A percentile compares a stretch with the other conserved stretches of the same genome.
Conservation (phyloP, 2,113 vertebrate species). For the Neoarius graeffei region DNA sequence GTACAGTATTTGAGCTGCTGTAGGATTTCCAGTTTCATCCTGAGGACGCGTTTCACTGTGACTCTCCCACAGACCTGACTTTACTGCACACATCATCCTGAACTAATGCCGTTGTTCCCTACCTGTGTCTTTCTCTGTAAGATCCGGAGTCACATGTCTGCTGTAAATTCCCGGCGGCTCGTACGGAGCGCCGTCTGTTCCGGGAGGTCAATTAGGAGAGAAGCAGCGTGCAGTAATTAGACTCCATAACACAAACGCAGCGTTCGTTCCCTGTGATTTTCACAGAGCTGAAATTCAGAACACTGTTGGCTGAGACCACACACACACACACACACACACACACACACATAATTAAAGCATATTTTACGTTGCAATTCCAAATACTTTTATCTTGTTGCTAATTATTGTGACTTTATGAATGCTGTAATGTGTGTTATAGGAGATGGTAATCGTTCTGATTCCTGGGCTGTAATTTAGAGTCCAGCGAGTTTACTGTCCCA, state of each 20-base stretch:
- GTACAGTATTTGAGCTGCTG: background rate
- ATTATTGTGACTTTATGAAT: background rate
- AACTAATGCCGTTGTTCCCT: background rate
- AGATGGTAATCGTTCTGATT: background rate
- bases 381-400: background rate
- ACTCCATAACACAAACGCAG: slow-evolving; percentile 18
- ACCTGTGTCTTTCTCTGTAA: background rate
- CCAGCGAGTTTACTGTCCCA: background rate
- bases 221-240: slow-evolving; percentile 43
- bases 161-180: background rate
- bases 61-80: no score
- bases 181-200: slow-evolving; percentile 14
- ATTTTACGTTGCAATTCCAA: background rate
- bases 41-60: background rate
- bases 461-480: background rate
- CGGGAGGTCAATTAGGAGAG: slow-evolving; percentile 37
- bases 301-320: background rate
- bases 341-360: background rate
- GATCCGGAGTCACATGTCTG: background rate
- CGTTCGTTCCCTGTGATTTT: slow-evolving; percentile 24
- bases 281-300: slow-evolving; percentile 24
- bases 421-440: background rate
- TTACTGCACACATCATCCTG: background rate
- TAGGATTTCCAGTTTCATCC: background rate
- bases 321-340: background rate